Base-by-base conservation (phyloP, 2,797 vertebrate species). In the Onychomys arenicola region DNA sequence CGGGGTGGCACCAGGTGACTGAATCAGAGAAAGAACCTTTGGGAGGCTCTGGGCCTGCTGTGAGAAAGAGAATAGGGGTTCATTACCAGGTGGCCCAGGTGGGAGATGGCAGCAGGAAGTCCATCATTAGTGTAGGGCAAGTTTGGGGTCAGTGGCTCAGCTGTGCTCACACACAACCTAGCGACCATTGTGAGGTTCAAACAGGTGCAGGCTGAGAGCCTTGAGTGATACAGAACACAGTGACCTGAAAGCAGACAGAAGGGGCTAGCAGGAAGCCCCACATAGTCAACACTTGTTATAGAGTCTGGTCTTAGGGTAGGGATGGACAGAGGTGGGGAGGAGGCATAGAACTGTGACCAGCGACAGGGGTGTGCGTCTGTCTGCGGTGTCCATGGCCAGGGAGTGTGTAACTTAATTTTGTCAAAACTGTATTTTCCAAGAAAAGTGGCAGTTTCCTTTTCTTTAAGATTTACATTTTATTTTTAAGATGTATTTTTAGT, bases 11-110 rank as follows among this genome's bases (percentile, higher is more conserved):
- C 23, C 40, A 1, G 49, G n/a, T 5, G 21, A 25, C 43, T 6
- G 2, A 10, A 5, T 14, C 23, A 19, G 19, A 6, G 57, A 13
- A 16, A 71, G 2, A 14, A 7, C 2, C 7, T 2, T 0, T 37
- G 59, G 14, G 59, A 32, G 25, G 1, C 0, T 69, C 65, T 46
- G 81, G 76, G 17, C 9, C 23, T 59, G 29, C 19, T 0, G 16
- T 5, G 37, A 52, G 57, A 91, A 43, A 25, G 65, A 83, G 69
- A 90, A 63, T 14, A 21, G 19, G 69, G 10, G 9, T 85, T 67
- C 67, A 85, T 85, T 92, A 81, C 16, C 52, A 6, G 29, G 29
- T 67, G 63, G 29, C 69, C 23, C 16, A 14, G 23, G 43, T 46
- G 37, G 11, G 0, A 46, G n/a, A 3, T 1, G 17, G n/a, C 43